phyloP scores from a whole-genome alignment of 1,140 invertebrate species.

The Drosophila repleta region DNA sequence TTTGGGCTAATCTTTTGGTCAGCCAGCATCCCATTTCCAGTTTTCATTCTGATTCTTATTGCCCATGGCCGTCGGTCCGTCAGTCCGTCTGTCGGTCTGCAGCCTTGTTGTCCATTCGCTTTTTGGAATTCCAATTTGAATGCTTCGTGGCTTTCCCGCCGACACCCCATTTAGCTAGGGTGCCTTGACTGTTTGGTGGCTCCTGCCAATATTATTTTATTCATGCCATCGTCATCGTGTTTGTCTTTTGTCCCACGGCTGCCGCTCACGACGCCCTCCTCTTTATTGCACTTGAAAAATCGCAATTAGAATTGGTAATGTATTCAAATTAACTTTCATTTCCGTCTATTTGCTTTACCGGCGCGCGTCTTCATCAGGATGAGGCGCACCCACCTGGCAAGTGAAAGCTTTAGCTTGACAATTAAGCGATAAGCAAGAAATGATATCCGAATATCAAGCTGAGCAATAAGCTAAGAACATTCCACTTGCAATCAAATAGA shows the following conservation, averaged over 20 bases:
- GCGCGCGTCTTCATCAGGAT: constrained; percentile 55
- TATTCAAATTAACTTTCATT: constrained; percentile 84
- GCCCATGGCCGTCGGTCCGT: constrained; percentile 13
- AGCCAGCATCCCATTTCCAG: constrained; percentile 42
- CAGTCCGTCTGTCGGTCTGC: constrained; percentile 30
- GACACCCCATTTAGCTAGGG: background rate
- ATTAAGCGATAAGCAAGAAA: constrained; percentile 18
- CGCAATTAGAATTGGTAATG: constrained; percentile 84
- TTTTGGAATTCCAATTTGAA: constrained; percentile 81
- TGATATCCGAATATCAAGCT: constrained; percentile 17
- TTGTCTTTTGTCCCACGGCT: constrained; percentile 47
- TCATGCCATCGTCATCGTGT: constrained; percentile 63
- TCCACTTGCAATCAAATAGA: constrained; percentile 34
- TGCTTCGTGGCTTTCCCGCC: constrained; percentile 62
- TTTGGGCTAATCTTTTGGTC: constrained; percentile 76
- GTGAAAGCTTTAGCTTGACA: constrained; percentile 26
- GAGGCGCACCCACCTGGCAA: background rate
- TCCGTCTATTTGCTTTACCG: constrained; percentile 65
- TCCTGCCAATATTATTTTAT: constrained; percentile 78
- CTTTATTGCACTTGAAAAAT: constrained; percentile 77
- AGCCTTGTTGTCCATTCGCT: constrained; percentile 65
- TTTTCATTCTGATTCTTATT: constrained; percentile 1
- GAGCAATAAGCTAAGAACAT: background rate
- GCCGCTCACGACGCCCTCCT: constrained; percentile 25
- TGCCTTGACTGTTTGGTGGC: constrained; percentile 8